Evolutionary conservation across 2,113 vertebrate species (phyloP), one percentile per base, ranked within the genome.

Genomic region (Ophiodon elongatus): DNA sequence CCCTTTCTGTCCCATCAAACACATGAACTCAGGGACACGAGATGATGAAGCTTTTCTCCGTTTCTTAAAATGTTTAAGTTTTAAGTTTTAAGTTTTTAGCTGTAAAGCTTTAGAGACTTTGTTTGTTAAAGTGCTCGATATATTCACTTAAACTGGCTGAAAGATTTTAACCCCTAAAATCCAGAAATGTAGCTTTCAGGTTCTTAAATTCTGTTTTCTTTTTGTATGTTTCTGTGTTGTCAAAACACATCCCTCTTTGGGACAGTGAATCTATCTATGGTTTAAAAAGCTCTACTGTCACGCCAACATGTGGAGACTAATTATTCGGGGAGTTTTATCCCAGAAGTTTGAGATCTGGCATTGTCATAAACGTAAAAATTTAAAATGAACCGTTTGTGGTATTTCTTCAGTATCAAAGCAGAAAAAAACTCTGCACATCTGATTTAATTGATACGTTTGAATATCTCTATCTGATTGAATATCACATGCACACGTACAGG

Each of bases 401-500:
- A 37, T 37, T 45, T 4, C 43, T 45, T 52, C 47, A 9, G n/a
- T 14, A 59, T 59, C 1, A 59, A 29, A 59, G 25, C 47, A 52
- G 47, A 9, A 59, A 13, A 13, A 27, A 27, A 25, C 8, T 0
- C 43, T 45, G 43, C 43, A 45, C 52, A 9, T 27, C 4, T 56
- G 1, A 4, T 56, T 25, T 4, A 10, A 56, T 9, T 4, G 11
- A n/a, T 17, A 13, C 54, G 4, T 56, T 10, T 25, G n/a, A n/a
- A n/a, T 4, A 17, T n/a, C 29, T 2, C 10, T 9, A 63, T 66
- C 7, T 71, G 35, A 64, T 1, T 56, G 7, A 57, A 10, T 15
- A 2, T 71, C 0, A 4, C 14, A 9, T 73, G 74, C 25, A 8
- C 9, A 3, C 21, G 84, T 84, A 13, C 86, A 98, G 98, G 95